Conservation (phyloP, 2,113 vertebrate genomes). For the Microtus richardsoni region DNA sequence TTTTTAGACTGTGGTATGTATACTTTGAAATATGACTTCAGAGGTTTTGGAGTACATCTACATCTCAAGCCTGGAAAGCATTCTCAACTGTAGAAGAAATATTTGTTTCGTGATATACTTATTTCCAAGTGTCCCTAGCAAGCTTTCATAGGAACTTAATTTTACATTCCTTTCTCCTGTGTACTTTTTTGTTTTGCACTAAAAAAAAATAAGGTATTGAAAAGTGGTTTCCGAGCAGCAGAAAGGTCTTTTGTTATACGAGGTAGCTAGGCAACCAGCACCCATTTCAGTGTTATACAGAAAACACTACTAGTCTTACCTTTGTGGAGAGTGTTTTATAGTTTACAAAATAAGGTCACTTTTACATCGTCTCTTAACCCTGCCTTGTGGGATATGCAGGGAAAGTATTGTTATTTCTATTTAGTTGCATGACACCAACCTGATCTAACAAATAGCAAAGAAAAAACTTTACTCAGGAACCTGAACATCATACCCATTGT, state of each 20-base stretch:
- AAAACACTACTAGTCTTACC: neutral
- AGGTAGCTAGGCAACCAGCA: constrained; percentile 43
- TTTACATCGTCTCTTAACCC: constrained; percentile 1
- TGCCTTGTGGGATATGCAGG: neutral
- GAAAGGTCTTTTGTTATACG: neutral
- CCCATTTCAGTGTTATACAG: neutral
- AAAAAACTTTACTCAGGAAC: constrained; percentile 6
- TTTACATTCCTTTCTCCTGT: constrained; percentile 38
- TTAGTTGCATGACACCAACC: neutral
- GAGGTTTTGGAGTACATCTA: constrained; percentile 13
- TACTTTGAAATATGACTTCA: constrained; percentile 45
- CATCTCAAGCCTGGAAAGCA: neutral
- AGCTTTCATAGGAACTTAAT: constrained; percentile 61
- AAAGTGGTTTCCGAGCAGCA: constrained; percentile 12
- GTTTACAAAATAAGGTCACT: neutral
- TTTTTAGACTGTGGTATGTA: neutral
- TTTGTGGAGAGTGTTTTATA: constrained; percentile 13
- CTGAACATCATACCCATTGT: neutral
- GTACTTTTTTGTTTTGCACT: constrained; percentile 30
- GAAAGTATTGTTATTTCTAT: constrained; percentile 1
- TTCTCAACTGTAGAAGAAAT: neutral
- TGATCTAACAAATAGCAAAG: neutral
- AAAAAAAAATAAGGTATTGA: constrained; percentile 6
- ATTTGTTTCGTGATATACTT: constrained; percentile 1
- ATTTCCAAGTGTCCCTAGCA: neutral